These are phyloP conservation scores for Temnothorax curvispinosus DNA, from an alignment of 1,140 invertebrate species.

Conservation along the genomic window DNA sequence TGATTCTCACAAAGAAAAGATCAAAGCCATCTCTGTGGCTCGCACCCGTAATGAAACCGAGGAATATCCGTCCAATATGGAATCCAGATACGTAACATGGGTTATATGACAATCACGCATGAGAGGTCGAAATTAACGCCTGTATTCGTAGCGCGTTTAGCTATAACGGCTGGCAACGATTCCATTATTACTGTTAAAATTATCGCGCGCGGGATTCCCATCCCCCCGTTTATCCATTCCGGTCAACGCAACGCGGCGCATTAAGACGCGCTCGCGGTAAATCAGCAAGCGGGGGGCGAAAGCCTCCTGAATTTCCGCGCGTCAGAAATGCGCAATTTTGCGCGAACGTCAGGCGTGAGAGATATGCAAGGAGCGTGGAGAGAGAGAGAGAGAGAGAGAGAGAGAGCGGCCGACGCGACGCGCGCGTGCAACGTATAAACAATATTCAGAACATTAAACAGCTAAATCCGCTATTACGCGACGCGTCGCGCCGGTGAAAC, in stretches of 20 bases:
- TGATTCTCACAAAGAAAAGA: neutral
- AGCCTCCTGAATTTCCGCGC: slow-evolving; percentile 6
- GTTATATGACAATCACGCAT: neutral
- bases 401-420: neutral
- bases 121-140: slow-evolving; percentile 1
- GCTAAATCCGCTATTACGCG: slow-evolving; percentile 60
- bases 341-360: slow-evolving; percentile 24
- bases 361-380: slow-evolving; percentile 11
- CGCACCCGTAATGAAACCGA: neutral
- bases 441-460: slow-evolving; percentile 59
- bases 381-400: no score
- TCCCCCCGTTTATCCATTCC: neutral
- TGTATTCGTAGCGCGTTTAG: neutral
- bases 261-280: slow-evolving; percentile 33
- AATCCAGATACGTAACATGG: neutral
- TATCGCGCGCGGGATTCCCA: neutral
- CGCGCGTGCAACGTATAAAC: slow-evolving; percentile 47
- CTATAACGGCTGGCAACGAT: neutral
- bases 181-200: slow-evolving; percentile 24
- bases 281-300: neutral
- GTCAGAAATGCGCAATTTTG: slow-evolving; percentile 35
- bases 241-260: neutral
- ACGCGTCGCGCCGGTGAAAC: slow-evolving; percentile 64
- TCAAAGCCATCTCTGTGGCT: neutral
- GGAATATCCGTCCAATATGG: neutral